These are phyloP conservation scores for Pherbina coryleti DNA, from an alignment of 2,888 invertebrate genomes.

Conservation along the genomic window DNA sequence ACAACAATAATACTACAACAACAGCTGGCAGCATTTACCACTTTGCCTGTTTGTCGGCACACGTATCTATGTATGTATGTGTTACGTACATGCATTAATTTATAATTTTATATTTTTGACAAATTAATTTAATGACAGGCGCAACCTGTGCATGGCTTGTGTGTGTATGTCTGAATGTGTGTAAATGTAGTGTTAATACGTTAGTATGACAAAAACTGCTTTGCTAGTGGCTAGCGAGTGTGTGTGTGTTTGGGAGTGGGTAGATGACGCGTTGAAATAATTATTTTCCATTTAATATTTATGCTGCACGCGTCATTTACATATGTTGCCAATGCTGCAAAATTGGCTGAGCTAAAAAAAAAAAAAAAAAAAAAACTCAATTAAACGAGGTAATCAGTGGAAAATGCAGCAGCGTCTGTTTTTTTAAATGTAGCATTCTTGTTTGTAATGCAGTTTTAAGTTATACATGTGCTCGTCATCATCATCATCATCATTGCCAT, in stretches of 20 bases:
- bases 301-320: conserved; percentile 59
- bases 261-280: conserved; percentile 17
- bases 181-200: background rate
- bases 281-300: conserved; percentile 39
- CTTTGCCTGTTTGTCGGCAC: too few relatives aligned
- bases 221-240: too few relatives aligned
- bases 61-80: background rate
- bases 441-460: background rate
- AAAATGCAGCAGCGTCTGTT: background rate
- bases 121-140: conserved; percentile 65
- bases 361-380: background rate
- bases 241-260: background rate
- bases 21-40: too few relatives aligned
- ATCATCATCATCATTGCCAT: background rate
- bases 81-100: conserved; percentile 50
- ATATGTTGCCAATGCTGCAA: conserved; percentile 54
- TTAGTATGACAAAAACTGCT: background rate
- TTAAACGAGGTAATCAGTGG: conserved; percentile 29
- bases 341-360: background rate
- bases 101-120: conserved; percentile 66
- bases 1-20: too few relatives aligned
- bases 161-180: background rate
- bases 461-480: background rate
- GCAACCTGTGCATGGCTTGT: background rate
- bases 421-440: background rate